Conservation (phyloP, 2,113 vertebrate genomes). For the Chamaetylas fuelleborni region DNA sequence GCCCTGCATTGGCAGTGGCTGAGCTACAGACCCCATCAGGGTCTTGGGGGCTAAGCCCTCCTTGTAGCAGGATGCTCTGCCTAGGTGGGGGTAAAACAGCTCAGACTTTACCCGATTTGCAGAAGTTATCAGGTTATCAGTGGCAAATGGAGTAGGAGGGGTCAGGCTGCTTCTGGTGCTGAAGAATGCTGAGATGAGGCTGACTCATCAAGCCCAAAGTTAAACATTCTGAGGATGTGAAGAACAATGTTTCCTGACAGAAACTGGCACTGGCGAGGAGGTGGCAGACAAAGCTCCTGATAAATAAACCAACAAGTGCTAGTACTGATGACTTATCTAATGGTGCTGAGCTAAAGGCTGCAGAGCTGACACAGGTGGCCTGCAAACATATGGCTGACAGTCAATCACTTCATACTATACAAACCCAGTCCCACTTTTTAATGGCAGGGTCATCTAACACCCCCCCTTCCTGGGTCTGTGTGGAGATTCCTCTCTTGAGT, state of each 20-base stretch:
- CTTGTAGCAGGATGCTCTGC: not conserved
- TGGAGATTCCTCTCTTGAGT: not conserved
- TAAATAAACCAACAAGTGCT: not conserved
- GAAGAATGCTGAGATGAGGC: not conserved
- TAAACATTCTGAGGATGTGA: not conserved
- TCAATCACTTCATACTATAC: not conserved
- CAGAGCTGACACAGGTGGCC: not conserved
- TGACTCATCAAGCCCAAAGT: not conserved
- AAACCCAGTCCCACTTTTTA: not conserved
- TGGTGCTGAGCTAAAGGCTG: not conserved
- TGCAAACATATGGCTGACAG: not conserved
- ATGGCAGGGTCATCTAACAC: not conserved
- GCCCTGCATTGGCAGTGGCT: not conserved
- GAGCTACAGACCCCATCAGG: not conserved
- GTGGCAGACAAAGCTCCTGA: constrained; percentile 2
- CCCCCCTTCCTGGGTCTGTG: not conserved
- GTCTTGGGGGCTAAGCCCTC: not conserved
- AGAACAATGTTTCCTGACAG: constrained; percentile 9
- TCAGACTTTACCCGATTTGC: not conserved
- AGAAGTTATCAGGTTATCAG: not conserved
- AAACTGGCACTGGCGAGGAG: not conserved
- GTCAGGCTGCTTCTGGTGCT: not conserved
- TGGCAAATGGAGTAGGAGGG: not conserved
- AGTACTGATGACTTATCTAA: not conserved
- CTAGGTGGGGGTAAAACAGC: not conserved